Evolutionary conservation across 92 coral and sea anemone species (phyloP).

Genomic region (Phenganax stokvisi): DNA sequence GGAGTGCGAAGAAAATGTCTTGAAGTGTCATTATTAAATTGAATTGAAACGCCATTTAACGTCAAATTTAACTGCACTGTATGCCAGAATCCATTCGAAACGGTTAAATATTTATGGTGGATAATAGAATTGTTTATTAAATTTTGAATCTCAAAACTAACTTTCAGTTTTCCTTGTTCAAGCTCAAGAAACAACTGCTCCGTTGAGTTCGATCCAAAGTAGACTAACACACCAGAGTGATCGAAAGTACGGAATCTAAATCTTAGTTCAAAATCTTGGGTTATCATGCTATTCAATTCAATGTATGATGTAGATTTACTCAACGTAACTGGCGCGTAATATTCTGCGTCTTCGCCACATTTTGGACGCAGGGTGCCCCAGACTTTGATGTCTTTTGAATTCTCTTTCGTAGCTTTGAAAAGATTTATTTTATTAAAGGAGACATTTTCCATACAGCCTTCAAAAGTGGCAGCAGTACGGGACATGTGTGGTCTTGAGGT

Average conservation of each 20-base stretch:
- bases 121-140: not conserved
- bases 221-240: constrained; percentile 59
- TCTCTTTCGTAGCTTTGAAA: constrained; percentile 42
- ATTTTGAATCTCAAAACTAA: constrained; percentile 33
- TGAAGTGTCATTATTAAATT: constrained; percentile 49
- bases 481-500: constrained; percentile 35
- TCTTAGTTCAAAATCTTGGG: constrained; percentile 38
- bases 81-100: constrained; percentile 82
- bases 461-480: constrained; percentile 44
- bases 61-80: constrained; percentile 54
- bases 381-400: constrained; percentile 42
- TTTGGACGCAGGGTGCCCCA: constrained; percentile 26
- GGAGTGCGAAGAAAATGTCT: constrained; percentile 29
- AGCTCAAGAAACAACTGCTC: constrained; percentile 56
- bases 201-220: constrained; percentile 35
- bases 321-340: constrained; percentile 60
- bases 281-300: constrained; percentile 14
- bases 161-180: constrained; percentile 48
- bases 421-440: constrained; percentile 43
- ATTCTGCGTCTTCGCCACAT: constrained; percentile 18
- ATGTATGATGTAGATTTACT: constrained; percentile 57
- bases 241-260: constrained; percentile 78
- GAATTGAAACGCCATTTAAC: constrained; percentile 41
- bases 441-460: constrained; percentile 72
- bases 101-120: constrained; percentile 1